Evolutionary conservation across 2,797 vertebrate genomes (phyloP).

Genomic region (Heliangelus exortis): DNA sequence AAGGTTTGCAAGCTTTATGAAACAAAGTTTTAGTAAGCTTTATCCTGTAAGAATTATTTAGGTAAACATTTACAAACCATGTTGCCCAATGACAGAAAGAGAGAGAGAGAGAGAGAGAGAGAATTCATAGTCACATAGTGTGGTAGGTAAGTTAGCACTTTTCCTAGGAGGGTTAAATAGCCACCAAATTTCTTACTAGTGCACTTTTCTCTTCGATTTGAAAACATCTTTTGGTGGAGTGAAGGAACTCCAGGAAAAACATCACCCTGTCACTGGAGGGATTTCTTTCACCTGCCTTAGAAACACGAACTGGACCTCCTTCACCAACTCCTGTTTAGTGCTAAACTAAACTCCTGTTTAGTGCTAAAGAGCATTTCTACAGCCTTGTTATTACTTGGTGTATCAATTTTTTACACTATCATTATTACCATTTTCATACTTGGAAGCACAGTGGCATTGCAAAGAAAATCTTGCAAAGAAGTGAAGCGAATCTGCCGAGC

Average conservation of each 20-base stretch:
- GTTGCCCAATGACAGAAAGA: background rate
- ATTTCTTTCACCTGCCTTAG: background rate
- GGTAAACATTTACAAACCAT: background rate
- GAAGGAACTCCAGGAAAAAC: background rate
- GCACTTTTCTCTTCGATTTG: background rate
- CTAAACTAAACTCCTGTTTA: background rate
- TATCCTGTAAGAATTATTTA: background rate
- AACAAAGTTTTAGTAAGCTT: background rate
- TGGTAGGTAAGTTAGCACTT: background rate
- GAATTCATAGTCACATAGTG: background rate
- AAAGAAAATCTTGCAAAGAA: background rate
- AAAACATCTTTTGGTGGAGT: background rate
- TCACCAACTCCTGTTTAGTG: background rate
- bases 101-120: too few species aligned
- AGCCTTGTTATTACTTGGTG: background rate
- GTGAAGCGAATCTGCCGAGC: background rate
- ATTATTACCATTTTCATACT: background rate
- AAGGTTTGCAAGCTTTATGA: background rate
- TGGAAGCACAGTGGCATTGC: background rate
- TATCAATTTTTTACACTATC: background rate
- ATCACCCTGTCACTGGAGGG: background rate
- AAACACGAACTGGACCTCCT: background rate
- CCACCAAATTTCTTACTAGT: background rate
- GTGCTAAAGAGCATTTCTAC: background rate
- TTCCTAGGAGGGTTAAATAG: background rate